Percentiles rank a stretch among this genome's conserved stretches.
phyloP scores from a whole-genome alignment of 2,888 invertebrate genomes.

The Agelastica alni region DNA sequence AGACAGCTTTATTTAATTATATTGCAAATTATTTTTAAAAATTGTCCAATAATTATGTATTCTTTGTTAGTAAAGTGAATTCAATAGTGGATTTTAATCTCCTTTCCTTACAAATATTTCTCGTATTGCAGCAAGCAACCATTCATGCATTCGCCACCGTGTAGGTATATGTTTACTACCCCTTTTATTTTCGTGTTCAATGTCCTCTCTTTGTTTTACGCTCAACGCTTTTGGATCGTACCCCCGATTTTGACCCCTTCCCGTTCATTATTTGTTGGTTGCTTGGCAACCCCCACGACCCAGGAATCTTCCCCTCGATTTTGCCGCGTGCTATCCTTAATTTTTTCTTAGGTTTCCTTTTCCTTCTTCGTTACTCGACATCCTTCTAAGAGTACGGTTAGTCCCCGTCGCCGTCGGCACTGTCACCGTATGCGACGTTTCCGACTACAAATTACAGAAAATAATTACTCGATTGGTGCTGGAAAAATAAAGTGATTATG shows the following conservation, averaged over 20 bases:
- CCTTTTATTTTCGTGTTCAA: conserved; percentile 24
- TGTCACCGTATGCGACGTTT: conserved; percentile 3
- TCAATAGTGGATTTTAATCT: neutral
- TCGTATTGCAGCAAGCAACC: conserved; percentile 5
- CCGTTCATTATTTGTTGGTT: conserved; percentile 49
- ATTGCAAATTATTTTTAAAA: no score
- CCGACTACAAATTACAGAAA: conserved; percentile 4
- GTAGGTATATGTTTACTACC: conserved; percentile 26
- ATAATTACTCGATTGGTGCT: conserved; percentile 1
- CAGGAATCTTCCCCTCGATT: conserved; percentile 45
- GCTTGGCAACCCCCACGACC: conserved; percentile 52
- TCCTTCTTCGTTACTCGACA: conserved; percentile 20
- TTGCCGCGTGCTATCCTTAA: conserved; percentile 27
- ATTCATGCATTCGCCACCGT: conserved; percentile 3
- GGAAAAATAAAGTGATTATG: conserved; percentile 6
- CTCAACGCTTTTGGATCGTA: conserved; percentile 26
- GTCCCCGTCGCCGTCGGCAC: conserved; percentile 6
- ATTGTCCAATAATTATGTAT: no score
- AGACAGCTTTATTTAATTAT: no score
- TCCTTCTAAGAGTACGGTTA: conserved; percentile 14
- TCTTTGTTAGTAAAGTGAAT: neutral
- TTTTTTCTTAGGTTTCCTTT: conserved; percentile 24
- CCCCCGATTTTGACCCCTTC: conserved; percentile 35
- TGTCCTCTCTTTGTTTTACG: conserved; percentile 25
- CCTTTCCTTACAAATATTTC: no score